phyloP scores from a whole-genome alignment of 2,797 vertebrate genomes.

The Craterocephalus amniculus region DNA sequence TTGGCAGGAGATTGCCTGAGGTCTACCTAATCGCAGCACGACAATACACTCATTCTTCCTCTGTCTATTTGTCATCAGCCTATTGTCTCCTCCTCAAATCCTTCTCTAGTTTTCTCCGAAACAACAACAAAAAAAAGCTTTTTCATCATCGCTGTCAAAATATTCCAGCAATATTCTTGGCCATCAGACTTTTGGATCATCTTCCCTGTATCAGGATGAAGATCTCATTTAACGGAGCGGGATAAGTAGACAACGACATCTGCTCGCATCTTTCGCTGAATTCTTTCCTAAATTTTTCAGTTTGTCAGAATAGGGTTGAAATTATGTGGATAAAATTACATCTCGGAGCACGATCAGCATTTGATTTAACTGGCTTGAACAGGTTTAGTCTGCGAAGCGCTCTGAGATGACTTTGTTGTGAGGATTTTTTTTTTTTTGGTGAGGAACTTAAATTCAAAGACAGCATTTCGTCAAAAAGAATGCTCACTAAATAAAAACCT shows the following conservation, averaged over 20 bases:
- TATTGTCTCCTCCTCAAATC: not conserved
- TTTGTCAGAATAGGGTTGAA: not conserved
- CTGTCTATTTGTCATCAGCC: slow-evolving; percentile 1
- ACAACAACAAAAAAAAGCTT: not conserved
- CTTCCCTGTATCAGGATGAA: not conserved
- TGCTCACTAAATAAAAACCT: not conserved
- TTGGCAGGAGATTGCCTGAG: slow-evolving; percentile 54
- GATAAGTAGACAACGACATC: not conserved
- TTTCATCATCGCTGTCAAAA: not conserved
- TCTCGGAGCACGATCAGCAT: not conserved
- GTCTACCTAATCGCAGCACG: slow-evolving; percentile 54
- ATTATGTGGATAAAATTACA: not conserved
- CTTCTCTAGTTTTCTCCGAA: not conserved
- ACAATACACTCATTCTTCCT: slow-evolving; percentile 41
- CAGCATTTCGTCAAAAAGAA: not conserved
- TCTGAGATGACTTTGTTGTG: not conserved
- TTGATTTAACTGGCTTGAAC: not conserved
- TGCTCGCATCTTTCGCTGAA: not conserved
- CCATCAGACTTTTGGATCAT: too few species aligned
- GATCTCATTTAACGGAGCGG: not conserved
- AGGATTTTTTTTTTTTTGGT: not conserved
- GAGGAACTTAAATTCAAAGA: not conserved
- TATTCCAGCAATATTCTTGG: not conserved
- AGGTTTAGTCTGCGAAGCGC: not conserved
- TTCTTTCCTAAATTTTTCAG: not conserved